A percentile compares a stretch with the other conserved stretches of the same genome.
phyloP scores from a whole-genome alignment of 2,888 invertebrate species.

The Reticulitermes lucifugus region DNA sequence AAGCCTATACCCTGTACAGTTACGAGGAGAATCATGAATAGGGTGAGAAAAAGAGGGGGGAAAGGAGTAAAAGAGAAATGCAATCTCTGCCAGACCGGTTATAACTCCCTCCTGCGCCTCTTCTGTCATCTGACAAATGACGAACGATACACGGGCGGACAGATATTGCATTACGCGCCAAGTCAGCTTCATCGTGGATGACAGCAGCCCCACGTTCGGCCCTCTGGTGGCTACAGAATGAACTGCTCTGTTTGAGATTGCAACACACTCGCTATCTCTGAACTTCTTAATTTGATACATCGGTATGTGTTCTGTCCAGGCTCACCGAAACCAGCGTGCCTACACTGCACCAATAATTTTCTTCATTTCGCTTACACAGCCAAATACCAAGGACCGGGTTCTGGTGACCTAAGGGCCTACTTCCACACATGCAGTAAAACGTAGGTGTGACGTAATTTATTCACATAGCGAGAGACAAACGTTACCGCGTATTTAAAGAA shows the following conservation, averaged over 20 bases:
- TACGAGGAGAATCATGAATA: background rate
- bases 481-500: no score
- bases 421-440: no score
- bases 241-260: background rate
- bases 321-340: no score
- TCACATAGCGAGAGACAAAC: no score
- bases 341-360: no score
- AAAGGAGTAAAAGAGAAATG: slow-evolving; percentile 29
- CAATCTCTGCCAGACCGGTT: slow-evolving; percentile 15
- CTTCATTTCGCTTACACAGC: no score
- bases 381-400: no score
- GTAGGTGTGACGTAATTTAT: no score
- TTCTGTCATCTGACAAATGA: slow-evolving; percentile 35
- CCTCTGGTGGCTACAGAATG: background rate
- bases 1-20: slow-evolving; percentile 1
- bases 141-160: slow-evolving; percentile 18
- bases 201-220: background rate
- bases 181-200: background rate
- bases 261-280: background rate
- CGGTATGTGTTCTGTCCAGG: no score
- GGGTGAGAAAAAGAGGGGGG: slow-evolving; percentile 3
- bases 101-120: background rate
- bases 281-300: no score
- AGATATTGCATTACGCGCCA: slow-evolving; percentile 26
- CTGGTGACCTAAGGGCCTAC: no score